Percentiles rank a stretch among this genome's conserved stretches.
These are phyloP conservation scores for Styela clava DNA, from an alignment of 23 tunicate genomes.

Conservation along the genomic window DNA sequence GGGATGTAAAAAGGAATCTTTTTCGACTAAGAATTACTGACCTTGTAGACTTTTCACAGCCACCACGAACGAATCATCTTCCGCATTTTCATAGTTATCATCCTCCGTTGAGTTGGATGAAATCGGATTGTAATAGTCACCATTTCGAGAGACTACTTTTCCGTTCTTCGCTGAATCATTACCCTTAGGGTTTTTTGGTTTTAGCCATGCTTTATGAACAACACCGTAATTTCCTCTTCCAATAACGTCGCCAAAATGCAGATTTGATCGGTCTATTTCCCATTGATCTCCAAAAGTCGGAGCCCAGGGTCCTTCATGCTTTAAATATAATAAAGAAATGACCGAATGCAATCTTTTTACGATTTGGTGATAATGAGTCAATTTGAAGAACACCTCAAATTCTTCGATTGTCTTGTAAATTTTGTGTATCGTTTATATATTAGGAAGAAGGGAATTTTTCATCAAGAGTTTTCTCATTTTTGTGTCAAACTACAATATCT, in stretches of 20 bases:
- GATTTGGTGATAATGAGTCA: background rate
- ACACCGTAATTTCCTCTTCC: slow-evolving; percentile 83
- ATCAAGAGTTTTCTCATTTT: no score
- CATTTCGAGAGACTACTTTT: background rate
- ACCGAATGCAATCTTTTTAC: background rate
- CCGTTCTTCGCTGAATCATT: background rate
- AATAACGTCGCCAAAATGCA: slow-evolving; percentile 36
- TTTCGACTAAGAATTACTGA: no score
- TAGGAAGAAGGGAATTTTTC: no score
- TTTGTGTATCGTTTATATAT: no score
- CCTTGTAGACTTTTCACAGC: slow-evolving; percentile 58
- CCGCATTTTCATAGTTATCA: background rate
- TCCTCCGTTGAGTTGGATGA: background rate
- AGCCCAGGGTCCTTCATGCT: slow-evolving; percentile 22
- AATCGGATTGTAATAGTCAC: slow-evolving; percentile 2
- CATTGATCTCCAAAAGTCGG: slow-evolving; percentile 72
- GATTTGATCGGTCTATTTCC: slow-evolving; percentile 48
- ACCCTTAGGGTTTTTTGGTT: background rate
- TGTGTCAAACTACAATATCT: no score
- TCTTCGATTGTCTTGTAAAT: no score
- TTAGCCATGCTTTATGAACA: slow-evolving; percentile 40
- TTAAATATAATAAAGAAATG: slow-evolving; percentile 4
- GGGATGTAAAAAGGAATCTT: no score
- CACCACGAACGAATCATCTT: background rate
- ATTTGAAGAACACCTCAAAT: no score